Percentiles rank a stretch among this genome's conserved stretches.
These are phyloP conservation scores for Trachythela sp. DNA, from an alignment of 64 coral and sea anemone species.

Conservation along the genomic window DNA sequence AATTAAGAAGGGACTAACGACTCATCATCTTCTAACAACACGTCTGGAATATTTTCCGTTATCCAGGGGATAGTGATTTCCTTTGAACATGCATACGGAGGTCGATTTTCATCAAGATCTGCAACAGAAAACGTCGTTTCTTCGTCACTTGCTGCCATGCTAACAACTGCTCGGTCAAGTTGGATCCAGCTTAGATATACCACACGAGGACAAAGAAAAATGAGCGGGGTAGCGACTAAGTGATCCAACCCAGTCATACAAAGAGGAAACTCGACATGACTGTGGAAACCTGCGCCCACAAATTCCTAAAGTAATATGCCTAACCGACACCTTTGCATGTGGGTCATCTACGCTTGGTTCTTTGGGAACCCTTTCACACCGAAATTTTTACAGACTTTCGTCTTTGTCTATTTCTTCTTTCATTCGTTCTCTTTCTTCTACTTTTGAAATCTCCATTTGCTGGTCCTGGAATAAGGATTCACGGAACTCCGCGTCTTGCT, in stretches of 20 bases:
- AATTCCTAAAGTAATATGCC: neutral
- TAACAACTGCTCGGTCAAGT: neutral
- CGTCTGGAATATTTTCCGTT: neutral
- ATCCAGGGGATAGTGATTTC: neutral
- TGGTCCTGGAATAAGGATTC: neutral
- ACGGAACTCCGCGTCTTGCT: neutral
- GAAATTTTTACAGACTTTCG: neutral
- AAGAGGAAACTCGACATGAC: neutral
- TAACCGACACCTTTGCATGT: neutral
- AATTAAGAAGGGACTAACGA: neutral
- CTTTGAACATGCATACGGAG: neutral
- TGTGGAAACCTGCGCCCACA: neutral
- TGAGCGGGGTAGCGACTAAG: neutral
- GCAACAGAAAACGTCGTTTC: neutral
- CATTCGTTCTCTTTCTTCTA: neutral
- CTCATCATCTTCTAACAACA: neutral
- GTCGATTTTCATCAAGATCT: neutral
- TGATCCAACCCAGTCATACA: conserved; percentile 23
- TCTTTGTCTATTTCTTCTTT: neutral
- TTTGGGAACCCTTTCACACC: neutral
- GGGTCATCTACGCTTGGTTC: neutral
- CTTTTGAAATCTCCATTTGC: neutral
- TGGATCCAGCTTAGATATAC: neutral
- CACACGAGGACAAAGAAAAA: neutral
- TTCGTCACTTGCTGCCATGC: neutral